Percentiles rank a stretch among this genome's conserved stretches.
Evolutionary conservation across 1,140 invertebrate genomes (phyloP).

Genomic region (Campoletis sonorensis): DNA sequence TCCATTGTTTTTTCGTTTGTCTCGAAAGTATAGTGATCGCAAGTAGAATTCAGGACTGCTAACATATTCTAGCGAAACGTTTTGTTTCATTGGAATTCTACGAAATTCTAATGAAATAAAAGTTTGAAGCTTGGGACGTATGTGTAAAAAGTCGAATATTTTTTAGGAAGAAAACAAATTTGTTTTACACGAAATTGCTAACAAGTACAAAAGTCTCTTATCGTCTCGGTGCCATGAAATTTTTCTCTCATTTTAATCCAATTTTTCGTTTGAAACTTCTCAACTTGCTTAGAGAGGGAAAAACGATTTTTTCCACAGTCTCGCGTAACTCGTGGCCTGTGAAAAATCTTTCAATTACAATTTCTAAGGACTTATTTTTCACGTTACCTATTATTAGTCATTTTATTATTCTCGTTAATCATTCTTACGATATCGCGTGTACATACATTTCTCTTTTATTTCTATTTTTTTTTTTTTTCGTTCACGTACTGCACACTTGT

Average conservation of each 20-base stretch:
- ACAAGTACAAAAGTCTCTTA: too few species aligned
- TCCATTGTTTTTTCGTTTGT: neutral
- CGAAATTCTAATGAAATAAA: too few species aligned
- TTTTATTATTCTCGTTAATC: conserved; percentile 19
- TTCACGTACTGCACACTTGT: conserved; percentile 50
- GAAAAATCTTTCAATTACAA: too few species aligned
- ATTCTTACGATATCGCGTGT: conserved; percentile 50
- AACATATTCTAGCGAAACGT: too few species aligned
- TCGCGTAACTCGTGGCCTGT: neutral
- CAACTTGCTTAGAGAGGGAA: conserved; percentile 45
- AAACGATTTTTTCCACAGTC: conserved; percentile 49
- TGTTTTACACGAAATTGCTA: too few species aligned
- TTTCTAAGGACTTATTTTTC: conserved; percentile 12
- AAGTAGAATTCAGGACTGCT: too few species aligned
- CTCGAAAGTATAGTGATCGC: too few species aligned
- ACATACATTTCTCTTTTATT: conserved; percentile 49
- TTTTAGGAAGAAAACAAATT: too few species aligned
- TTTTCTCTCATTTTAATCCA: neutral
- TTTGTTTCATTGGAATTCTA: too few species aligned
- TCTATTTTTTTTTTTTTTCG: conserved; percentile 43
- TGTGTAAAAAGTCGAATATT: too few species aligned
- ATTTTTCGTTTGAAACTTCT: conserved; percentile 27
- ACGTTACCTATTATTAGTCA: conserved; percentile 17
- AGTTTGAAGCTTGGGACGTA: too few species aligned
- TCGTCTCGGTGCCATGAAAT: too few species aligned